Evolutionary conservation across 2,113 vertebrate genomes (phyloP), one percentile per base, ranked within the genome.

Genomic region (Egretta garzetta): DNA sequence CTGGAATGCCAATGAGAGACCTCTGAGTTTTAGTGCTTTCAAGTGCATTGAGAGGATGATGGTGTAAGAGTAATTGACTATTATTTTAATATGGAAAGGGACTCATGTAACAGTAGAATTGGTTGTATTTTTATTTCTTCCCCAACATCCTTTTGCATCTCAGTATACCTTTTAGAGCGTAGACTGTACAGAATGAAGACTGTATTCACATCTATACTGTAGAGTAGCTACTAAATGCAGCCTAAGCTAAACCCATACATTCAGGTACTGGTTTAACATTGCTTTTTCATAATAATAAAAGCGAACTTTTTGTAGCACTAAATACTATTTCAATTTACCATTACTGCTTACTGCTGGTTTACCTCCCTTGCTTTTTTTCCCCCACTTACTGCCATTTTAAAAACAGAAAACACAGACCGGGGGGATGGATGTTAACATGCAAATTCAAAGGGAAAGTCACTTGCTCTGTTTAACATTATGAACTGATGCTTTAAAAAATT

Each of bases 401-500:
- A 45, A 27, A 66, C 86, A 50, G 24, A 90, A 55, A 45, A 41
- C 26, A 58, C 35, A 63, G 89, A 33, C 74, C 62, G 12, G 27
- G 47, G 77, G 37, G 23, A 70, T 0, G 27, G 37, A 55, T 82
- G 81, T 76, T 93, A 90, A 63, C 71, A 73, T 1, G 1, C 9
- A 10, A 64, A 88, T 95, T 96, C 89, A 90, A 73, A 90, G 41
- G 52, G 27, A 89, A 93, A 94, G 73, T 89, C 66, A 67, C 75
- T 96, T 96, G 74, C 66, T 96, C 63, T 93, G 71, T 77, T 97
- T 94, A 86, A 85, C 91, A 83, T 91, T 83, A 93, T 55, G 77
- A 96, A 91, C 9, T 90, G 62, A 88, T 86, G 91, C 91, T 93
- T 96, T 88, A 77, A 88, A 94, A 89, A 85, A 91, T 95, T 88